Evolutionary conservation across 1,140 invertebrate species (phyloP), one percentile per base, ranked within the genome.

Genomic region (Caenorhabditis remanei): DNA sequence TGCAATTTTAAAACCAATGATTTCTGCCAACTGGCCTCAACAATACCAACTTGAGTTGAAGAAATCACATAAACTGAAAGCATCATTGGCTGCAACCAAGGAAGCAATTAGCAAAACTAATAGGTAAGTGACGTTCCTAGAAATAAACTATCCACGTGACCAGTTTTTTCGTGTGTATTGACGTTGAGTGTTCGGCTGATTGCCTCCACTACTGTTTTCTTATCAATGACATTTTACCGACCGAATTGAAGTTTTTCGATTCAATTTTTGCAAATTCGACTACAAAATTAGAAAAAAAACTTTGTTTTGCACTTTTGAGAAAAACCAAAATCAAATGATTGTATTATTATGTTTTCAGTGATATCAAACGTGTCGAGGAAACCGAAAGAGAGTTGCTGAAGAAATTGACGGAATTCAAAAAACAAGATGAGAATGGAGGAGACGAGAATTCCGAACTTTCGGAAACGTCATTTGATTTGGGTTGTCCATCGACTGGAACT

Each of bases 31-130:
- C 55, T 87, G 86, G 86, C 50, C 50, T 3, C 86, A 87, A 58
- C 75, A 87, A 50, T 87, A 87, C 24, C 86, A 87, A 56, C n/a
- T 50, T 24, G 86, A 87, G 79, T n/a, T 87, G 41, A 87, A 87
- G 75, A 83, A 67, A 40, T 87, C 86, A 4, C 86, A 87, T 32
- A 84, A 83, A 32, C 24, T 87, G 71, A 87, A 71, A 43, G 86
- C 86, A 1, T 58, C 67, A 14, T 21, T 87, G 24, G 86, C 75
- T 46, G 75, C 86, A 13, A 87, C 86, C 2, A 87, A 87, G n/a
- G 86, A 87, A 58, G 86, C 86, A 19, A 87, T 87, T 11, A 55
- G 63, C 40, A 87, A 87, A 41, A 83, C 86, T 6, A 63, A 61
- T 19, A 87, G 53, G 86, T 87, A 56, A 32, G 85, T 63, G 11